phyloP scores from a whole-genome alignment of 2,797 vertebrate species.

The Sebastes dallii region DNA sequence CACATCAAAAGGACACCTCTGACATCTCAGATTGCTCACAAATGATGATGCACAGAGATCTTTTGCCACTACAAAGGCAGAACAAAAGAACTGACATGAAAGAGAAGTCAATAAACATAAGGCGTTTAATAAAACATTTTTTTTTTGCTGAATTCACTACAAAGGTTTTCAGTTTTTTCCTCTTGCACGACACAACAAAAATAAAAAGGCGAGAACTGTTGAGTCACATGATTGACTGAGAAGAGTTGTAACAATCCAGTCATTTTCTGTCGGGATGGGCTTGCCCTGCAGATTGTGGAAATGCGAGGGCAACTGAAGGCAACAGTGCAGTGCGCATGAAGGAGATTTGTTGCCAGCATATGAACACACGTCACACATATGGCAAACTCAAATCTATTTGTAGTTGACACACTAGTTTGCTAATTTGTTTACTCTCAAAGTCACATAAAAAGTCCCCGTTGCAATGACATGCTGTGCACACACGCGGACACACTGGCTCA shows the following conservation, averaged over 20 bases:
- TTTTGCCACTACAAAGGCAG: slow-evolving; percentile 99
- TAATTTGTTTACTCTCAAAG: slow-evolving; percentile 35
- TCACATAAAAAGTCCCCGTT: slow-evolving; percentile 17
- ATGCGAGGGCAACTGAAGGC: slow-evolving; percentile 18
- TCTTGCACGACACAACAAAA: slow-evolving; percentile 88
- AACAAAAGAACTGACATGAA: slow-evolving; percentile 99
- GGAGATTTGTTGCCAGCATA: not conserved
- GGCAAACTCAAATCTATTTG: not conserved
- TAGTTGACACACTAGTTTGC: slow-evolving; percentile 19
- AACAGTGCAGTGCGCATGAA: not conserved
- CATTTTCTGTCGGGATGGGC: slow-evolving; percentile 14
- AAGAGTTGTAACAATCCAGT: slow-evolving; percentile 52
- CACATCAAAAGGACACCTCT: slow-evolving; percentile 99
- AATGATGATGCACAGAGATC: slow-evolving; percentile 97
- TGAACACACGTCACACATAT: not conserved
- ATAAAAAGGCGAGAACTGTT: slow-evolving; percentile 82
- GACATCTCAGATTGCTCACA: slow-evolving; percentile 98
- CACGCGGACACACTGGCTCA: slow-evolving; percentile 9
- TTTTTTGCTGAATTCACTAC: slow-evolving; percentile 93
- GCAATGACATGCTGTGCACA: slow-evolving; percentile 21
- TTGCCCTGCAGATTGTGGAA: not conserved
- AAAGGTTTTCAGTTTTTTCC: slow-evolving; percentile 84
- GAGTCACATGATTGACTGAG: slow-evolving; percentile 85
- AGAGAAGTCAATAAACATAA: slow-evolving; percentile 99
- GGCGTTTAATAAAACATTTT: slow-evolving; percentile 99